A percentile compares a stretch with the other conserved stretches of the same genome.
Evolutionary conservation across 2,797 vertebrate species (phyloP).

Genomic region (Hipposideros larvatus): DNA sequence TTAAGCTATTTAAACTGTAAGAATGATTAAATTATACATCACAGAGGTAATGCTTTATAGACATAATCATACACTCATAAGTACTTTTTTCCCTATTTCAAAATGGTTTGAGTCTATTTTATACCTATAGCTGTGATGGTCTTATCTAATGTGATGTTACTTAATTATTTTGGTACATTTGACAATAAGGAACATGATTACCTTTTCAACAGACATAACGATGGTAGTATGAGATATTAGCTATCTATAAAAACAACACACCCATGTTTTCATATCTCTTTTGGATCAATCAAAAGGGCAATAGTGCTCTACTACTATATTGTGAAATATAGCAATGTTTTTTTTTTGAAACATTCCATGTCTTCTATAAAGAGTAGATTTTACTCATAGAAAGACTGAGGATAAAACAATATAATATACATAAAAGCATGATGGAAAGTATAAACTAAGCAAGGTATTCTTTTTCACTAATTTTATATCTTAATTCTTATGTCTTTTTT

Average conservation of each 20-base stretch:
- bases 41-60: background rate
- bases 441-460: background rate
- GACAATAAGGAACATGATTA: background rate
- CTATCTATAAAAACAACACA: background rate
- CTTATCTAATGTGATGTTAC: background rate
- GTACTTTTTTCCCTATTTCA: background rate
- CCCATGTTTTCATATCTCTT: background rate
- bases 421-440: background rate
- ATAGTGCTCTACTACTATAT: background rate
- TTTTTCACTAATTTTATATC: background rate
- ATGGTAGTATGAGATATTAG: background rate
- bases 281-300: background rate
- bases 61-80: background rate
- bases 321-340: background rate
- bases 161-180: background rate
- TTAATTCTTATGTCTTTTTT: background rate
- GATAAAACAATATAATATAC: background rate
- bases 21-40: background rate
- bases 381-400: background rate
- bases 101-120: background rate
- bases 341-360: background rate
- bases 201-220: background rate
- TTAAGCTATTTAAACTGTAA: background rate
- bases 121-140: background rate
- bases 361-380: background rate